Conservation (phyloP, 2,113 vertebrate genomes). For the Neofelis nebulosa region DNA sequence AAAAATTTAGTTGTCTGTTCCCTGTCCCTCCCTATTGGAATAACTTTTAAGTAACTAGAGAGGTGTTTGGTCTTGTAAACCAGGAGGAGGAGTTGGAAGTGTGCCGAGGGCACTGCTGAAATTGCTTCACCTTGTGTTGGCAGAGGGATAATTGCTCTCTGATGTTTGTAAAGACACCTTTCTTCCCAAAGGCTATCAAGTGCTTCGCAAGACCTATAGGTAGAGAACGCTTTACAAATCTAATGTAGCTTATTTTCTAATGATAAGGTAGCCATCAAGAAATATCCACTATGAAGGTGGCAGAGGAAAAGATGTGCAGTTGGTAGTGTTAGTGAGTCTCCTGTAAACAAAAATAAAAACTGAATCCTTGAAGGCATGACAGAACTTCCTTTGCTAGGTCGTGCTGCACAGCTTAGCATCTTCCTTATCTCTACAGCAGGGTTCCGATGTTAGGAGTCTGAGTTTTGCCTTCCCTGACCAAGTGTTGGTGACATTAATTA, state of each 20-base stretch:
- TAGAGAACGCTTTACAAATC: constrained; percentile 16
- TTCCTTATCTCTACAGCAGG: not conserved
- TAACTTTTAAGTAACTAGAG: constrained; percentile 52
- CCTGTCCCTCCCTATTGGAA: constrained; percentile 53
- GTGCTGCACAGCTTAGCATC: not conserved
- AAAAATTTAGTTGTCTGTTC: constrained; percentile 68
- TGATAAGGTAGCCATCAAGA: not conserved
- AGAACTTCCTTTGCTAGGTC: not conserved
- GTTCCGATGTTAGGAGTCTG: constrained; percentile 5
- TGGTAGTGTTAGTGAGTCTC: not conserved
- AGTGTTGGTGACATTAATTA: constrained; percentile 32
- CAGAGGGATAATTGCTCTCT: constrained; percentile 52
- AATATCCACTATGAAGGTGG: not conserved
- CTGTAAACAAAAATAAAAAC: not conserved
- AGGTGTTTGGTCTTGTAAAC: constrained; percentile 76
- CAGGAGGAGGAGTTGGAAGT: constrained; percentile 57
- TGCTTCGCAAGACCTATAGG: not conserved
- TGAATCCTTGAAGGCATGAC: not conserved
- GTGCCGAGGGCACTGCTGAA: constrained; percentile 45
- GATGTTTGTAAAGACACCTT: constrained; percentile 58
- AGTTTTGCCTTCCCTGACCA: constrained; percentile 18
- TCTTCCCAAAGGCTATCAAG: constrained; percentile 49
- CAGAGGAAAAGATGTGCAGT: not conserved
- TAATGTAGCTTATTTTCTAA: constrained; percentile 39
- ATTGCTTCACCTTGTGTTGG: constrained; percentile 44